phyloP scores from a whole-genome alignment of 2,113 vertebrate species.

The human (Homo sapiens) region GRCh38 chr1:81990001-81990500 shows the following conservation, averaged over 20 bases:
- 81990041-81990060: conserved; percentile 88
- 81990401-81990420: conserved; percentile 99
- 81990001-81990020: conserved; percentile 84
- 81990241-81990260: conserved; percentile 82
- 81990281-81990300: conserved; percentile 92
- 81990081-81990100: conserved; percentile 81
- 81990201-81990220: conserved; percentile 80
- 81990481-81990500: conserved; percentile 94
- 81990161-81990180: conserved; percentile 74
- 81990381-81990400: conserved; percentile 97
- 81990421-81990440: conserved; percentile 99
- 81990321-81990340: conserved; percentile 46
- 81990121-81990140: conserved; percentile 70
- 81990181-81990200: conserved; percentile 70
- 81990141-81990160: conserved; percentile 62
- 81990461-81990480: conserved; percentile 98
- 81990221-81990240: conserved; percentile 81
- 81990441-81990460: conserved; percentile 99
- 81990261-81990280: conserved; percentile 80
- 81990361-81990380: conserved; percentile 79
- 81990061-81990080: conserved; percentile 89
- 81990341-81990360: neutral
- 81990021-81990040: conserved; percentile 83
- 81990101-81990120: conserved; percentile 79
- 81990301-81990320: conserved; percentile 94